These are phyloP conservation scores for Dryomyza anilis DNA, from an alignment of 2,888 invertebrate species.

Conservation along the genomic window DNA sequence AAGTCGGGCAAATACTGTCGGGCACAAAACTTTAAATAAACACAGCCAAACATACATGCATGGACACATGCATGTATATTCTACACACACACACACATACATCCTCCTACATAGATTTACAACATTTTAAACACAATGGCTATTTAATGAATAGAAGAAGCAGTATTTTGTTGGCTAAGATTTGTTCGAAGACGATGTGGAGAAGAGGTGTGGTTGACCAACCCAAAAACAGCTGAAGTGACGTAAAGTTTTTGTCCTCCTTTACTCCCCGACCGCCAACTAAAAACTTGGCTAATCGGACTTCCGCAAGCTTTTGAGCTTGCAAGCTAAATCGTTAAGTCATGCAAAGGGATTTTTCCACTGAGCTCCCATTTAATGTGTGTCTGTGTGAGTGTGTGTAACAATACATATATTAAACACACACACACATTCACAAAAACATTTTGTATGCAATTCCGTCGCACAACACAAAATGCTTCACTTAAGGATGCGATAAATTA, in stretches of 20 bases:
- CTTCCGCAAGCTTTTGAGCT: conserved; percentile 5
- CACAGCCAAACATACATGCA: neutral
- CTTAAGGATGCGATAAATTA: conserved; percentile 8
- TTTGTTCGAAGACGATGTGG: neutral
- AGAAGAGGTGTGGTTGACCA: neutral
- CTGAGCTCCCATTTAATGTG: neutral
- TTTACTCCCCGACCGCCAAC: neutral
- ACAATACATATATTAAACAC: no score
- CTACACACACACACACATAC: neutral
- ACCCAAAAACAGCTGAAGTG: neutral
- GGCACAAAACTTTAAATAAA: neutral
- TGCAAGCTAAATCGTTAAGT: neutral
- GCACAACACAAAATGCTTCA: conserved; percentile 7
- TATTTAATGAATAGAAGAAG: conserved; percentile 8
- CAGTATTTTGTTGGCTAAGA: conserved; percentile 4
- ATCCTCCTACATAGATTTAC: neutral
- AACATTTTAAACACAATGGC: neutral
- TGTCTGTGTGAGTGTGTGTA: neutral
- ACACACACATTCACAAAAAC: neutral
- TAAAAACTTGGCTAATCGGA: conserved; percentile 5
- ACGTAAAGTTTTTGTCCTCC: neutral
- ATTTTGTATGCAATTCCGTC: conserved; percentile 1
- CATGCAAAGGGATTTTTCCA: neutral
- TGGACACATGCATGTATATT: neutral
- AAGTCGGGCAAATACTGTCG: neutral